Percentiles rank a stretch among this genome's conserved stretches.
Conservation (phyloP, 2,797 vertebrate species). For the Trachops cirrhosus region DNA sequence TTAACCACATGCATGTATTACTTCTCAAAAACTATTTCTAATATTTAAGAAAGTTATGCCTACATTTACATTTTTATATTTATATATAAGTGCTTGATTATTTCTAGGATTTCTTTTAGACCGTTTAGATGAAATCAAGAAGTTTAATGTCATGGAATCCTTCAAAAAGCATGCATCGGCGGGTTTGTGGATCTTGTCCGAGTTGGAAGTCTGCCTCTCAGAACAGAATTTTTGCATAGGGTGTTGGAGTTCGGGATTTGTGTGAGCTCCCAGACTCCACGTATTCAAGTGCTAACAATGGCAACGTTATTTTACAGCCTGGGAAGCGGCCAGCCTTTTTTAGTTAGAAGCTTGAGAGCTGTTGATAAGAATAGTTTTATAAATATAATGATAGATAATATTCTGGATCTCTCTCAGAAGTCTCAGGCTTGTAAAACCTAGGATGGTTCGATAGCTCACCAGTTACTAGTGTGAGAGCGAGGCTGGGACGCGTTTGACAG, state of each 20-base stretch:
- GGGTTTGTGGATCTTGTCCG: not conserved
- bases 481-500: not conserved
- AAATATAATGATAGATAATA: not conserved
- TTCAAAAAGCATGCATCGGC: slow-evolving; percentile 6
- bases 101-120: slow-evolving; percentile 23
- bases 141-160: not conserved
- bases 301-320: not conserved
- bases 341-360: not conserved
- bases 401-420: not conserved
- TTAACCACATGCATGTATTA: not conserved
- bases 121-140: not conserved
- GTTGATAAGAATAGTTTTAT: not conserved
- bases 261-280: not conserved
- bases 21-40: slow-evolving; percentile 6
- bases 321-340: slow-evolving; percentile 17
- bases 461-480: not conserved
- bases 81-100: not conserved
- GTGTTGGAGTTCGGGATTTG: not conserved
- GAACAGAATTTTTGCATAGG: not conserved
- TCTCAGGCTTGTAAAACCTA: not conserved
- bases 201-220: slow-evolving; percentile 7
- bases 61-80: not conserved
- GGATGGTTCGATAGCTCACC: not conserved
- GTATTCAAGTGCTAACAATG: not conserved
- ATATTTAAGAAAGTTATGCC: not conserved